phyloP scores from a whole-genome alignment of 2,113 vertebrate species.

The Ophiodon elongatus region DNA sequence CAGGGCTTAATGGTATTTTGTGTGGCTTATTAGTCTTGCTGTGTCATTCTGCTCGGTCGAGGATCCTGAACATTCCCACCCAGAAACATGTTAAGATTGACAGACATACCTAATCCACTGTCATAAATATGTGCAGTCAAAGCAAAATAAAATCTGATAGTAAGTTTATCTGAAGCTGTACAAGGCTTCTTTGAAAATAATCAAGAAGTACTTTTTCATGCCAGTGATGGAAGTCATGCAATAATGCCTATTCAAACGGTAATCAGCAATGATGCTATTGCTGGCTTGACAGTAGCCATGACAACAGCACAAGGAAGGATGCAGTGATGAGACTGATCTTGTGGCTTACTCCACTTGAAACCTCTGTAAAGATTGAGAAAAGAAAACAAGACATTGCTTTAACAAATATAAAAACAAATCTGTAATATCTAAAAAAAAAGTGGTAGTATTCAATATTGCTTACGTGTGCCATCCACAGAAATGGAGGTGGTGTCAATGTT shows the following conservation, averaged over 20 bases:
- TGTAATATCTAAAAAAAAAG: background rate
- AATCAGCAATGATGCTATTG: background rate
- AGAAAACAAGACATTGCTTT: background rate
- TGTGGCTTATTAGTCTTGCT: too few relatives aligned
- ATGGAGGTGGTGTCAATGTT: conserved; percentile 52
- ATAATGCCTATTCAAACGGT: background rate
- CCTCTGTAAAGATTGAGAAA: background rate
- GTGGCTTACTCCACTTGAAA: conserved; percentile 14
- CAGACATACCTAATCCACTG: background rate
- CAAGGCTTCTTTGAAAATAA: background rate
- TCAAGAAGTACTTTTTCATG: background rate
- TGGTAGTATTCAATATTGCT: background rate
- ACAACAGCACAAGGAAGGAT: background rate
- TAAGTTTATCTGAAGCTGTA: background rate
- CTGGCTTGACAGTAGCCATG: conserved; percentile 1
- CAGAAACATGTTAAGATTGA: background rate
- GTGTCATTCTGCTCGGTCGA: background rate
- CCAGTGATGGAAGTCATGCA: background rate
- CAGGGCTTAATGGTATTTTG: too few relatives aligned
- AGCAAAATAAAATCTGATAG: background rate
- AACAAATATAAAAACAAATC: background rate
- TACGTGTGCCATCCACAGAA: conserved; percentile 45
- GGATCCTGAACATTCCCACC: background rate
- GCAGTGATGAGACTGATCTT: background rate
- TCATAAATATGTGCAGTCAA: background rate